Base-by-base conservation (phyloP, 2,888 invertebrate species). In the Argynnis bischoffii region DNA sequence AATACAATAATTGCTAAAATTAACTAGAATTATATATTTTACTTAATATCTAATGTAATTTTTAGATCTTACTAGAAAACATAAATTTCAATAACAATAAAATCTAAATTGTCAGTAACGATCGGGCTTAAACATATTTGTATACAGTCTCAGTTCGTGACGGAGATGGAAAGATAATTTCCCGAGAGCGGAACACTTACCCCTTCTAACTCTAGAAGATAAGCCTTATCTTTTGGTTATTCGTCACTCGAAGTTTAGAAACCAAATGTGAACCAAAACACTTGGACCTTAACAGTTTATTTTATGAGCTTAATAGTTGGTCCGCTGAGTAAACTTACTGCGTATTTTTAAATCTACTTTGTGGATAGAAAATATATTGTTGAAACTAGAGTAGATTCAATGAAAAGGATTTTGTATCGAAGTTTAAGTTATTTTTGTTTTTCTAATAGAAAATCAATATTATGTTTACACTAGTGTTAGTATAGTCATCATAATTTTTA, bases 121-220 rank as follows among this genome's bases (percentile, higher is more conserved):
- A 63, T 70, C 60, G 55, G 47, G 55, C 51, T 56, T 21, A 66
- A 26, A 15, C 57, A 55, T 66, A 48, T 55, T 48, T 63, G 59
- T 31, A 64, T 66, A 60, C 55, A 66, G 55, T 35, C 53, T 41
- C 47, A 57, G 21, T 57, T 57, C 59, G 60, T 41, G 21, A 55
- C 55, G 53, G 35, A 63, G 64, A 65, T 57, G 63, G 47, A 48
- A 60, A 59, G 54, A 51, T 70, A 70, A 72, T 67, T 72, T 72
- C 72, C 70, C 72, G 15, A 6, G 71, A 66, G 57, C 60, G n/a
- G 35, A 46, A 35, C 41, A 41, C 51, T 61, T 50, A 35, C 51
- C 8, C 50, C 35, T 53, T 53, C 61, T 51, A 41, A 61, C 51
- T 61, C 50, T 53, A 51, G 41, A 53, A 53, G 53, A 51, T 48